phyloP scores from a whole-genome alignment of 2,888 invertebrate genomes.

The Dryobota labecula region DNA sequence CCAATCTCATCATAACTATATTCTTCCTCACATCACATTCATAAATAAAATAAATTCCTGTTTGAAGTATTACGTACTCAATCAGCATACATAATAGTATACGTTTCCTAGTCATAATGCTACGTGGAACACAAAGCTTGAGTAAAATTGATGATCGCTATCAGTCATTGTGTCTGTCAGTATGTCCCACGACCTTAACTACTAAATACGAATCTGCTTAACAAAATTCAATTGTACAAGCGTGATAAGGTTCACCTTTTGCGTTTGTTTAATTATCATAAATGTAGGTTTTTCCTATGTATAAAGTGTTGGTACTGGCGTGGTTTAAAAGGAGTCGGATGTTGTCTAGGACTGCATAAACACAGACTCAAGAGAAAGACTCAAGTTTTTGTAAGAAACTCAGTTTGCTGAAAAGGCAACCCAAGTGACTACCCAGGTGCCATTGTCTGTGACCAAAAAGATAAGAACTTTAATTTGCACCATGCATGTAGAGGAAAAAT shows the following conservation, averaged over 20 bases:
- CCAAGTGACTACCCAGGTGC: not conserved
- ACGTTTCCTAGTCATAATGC: slow-evolving; percentile 72
- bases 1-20: slow-evolving; percentile 14
- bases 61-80: slow-evolving; percentile 59
- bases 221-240: slow-evolving; percentile 79
- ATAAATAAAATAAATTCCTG: slow-evolving; percentile 56
- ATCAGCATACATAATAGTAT: slow-evolving; percentile 57
- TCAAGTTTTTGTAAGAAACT: no score
- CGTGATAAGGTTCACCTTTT: slow-evolving; percentile 75
- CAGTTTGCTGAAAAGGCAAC: not conserved
- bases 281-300: slow-evolving; percentile 69
- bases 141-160: slow-evolving; percentile 85
- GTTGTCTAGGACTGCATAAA: slow-evolving; percentile 4
- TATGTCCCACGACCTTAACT: slow-evolving; percentile 86
- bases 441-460: not conserved
- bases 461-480: not conserved
- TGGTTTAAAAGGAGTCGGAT: slow-evolving; percentile 18
- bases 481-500: not conserved
- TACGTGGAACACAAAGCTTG: slow-evolving; percentile 76
- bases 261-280: slow-evolving; percentile 71
- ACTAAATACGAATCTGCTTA: slow-evolving; percentile 70
- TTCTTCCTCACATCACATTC: slow-evolving; percentile 27
- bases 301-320: slow-evolving; percentile 40
- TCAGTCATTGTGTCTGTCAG: slow-evolving; percentile 73
- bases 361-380: no score